Conservation (phyloP, 2,113 vertebrate species). For the Chrysemys picta region DNA sequence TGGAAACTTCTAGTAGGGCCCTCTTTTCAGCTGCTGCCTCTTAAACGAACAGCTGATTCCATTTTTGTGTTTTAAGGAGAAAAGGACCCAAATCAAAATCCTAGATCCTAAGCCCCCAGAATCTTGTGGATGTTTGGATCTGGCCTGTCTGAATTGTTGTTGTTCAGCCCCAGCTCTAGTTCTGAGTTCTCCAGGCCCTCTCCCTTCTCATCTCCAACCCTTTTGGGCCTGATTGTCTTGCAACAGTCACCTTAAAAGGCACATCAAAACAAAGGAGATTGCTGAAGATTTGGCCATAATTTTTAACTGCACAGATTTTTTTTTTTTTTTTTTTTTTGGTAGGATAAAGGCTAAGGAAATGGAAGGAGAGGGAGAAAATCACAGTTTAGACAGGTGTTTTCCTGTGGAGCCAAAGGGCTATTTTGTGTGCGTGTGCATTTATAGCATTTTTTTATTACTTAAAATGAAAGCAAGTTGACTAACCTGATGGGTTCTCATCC, state of each 20-base stretch:
- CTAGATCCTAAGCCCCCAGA: background rate
- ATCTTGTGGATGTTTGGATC: background rate
- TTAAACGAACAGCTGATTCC: background rate
- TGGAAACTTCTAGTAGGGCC: background rate
- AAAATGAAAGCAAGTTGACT: background rate
- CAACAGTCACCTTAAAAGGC: background rate
- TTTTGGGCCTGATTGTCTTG: background rate
- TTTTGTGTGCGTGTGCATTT: background rate
- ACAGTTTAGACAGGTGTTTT: background rate
- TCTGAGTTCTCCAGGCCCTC: background rate
- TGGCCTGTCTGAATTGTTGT: background rate
- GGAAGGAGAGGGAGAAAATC: background rate
- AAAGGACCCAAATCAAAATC: background rate
- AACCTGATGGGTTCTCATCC: background rate
- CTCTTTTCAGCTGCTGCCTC: background rate
- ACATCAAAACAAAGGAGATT: background rate
- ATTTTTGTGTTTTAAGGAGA: background rate
- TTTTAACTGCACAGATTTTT: background rate
- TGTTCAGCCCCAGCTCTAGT: background rate
- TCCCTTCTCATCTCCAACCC: rapidly evolving
- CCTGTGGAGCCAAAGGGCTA: background rate
- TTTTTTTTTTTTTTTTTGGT: background rate
- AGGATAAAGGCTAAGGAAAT: background rate
- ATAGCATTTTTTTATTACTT: background rate
- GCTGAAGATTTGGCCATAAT: background rate